Evolutionary conservation across 2,113 vertebrate genomes (phyloP).

Genomic region (Podilymbus podiceps): DNA sequence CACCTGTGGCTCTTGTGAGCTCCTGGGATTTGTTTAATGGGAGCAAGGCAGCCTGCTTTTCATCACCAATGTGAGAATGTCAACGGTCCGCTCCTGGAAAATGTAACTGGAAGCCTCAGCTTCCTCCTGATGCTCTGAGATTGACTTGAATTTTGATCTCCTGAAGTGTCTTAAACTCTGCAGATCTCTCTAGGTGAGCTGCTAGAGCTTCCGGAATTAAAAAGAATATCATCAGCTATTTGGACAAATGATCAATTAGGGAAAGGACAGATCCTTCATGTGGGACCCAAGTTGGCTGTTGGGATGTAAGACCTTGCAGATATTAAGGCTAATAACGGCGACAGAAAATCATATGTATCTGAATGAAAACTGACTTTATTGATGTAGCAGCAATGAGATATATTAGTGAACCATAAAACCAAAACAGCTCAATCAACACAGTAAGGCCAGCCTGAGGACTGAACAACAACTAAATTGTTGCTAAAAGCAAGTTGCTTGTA

Average conservation of each 20-base stretch:
- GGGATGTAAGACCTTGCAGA: neutral
- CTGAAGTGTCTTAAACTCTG: neutral
- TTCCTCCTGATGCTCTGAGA: neutral
- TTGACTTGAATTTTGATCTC: neutral
- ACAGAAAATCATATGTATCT: neutral
- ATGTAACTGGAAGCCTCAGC: neutral
- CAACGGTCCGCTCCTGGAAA: neutral
- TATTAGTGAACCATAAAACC: neutral
- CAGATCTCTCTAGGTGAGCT: neutral
- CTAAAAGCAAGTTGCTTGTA: neutral
- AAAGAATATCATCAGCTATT: neutral
- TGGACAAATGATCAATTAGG: neutral
- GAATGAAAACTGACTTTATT: neutral
- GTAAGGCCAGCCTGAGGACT: neutral
- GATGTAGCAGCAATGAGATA: neutral
- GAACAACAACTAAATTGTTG: accelerated
- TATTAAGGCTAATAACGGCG: neutral
- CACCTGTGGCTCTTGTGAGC: neutral
- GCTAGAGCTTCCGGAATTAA: accelerated
- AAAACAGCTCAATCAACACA: neutral
- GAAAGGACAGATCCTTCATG: neutral
- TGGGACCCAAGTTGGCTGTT: neutral
- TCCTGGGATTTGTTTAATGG: neutral
- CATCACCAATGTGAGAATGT: neutral
- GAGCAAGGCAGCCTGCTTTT: neutral